Conservation (phyloP, 2,797 vertebrate genomes). For the Capromys pilorides region DNA sequence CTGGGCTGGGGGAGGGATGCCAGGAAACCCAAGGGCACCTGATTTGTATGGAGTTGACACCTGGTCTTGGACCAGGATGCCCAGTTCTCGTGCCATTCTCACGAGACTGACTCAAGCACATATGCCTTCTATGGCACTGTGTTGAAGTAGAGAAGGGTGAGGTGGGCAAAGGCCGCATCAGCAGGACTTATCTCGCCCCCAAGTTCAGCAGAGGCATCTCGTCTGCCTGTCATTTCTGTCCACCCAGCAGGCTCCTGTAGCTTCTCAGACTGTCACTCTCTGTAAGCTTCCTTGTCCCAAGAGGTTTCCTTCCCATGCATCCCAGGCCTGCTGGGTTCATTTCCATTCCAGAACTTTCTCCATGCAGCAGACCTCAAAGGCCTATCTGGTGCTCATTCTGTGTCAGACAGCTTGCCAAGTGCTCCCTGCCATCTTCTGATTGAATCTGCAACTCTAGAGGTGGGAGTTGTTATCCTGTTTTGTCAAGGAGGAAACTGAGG, state of each 20-base stretch:
- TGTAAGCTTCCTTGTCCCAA: not conserved
- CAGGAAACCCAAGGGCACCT: not conserved
- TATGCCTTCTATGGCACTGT: not conserved
- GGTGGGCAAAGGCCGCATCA: not conserved
- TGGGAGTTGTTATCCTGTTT: not conserved
- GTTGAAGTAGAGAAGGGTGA: not conserved
- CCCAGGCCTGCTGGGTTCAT: not conserved
- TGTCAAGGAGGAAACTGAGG: not conserved
- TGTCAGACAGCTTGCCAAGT: not conserved
- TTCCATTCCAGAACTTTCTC: not conserved
- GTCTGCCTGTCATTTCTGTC: not conserved
- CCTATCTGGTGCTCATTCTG: not conserved
- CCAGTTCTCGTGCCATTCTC: not conserved
- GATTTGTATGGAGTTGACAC: no score
- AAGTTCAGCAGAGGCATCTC: not conserved
- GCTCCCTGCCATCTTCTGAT: not conserved
- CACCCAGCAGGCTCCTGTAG: not conserved
- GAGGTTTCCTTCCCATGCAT: not conserved
- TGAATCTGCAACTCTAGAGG: not conserved
- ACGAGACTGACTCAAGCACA: not conserved
- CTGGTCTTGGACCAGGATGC: not conserved
- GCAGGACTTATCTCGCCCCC: not conserved
- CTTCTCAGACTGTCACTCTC: not conserved
- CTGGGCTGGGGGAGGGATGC: rapidly evolving
- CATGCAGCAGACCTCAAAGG: not conserved